Conservation (phyloP, 2,888 invertebrate genomes). For the Plusia festucae region DNA sequence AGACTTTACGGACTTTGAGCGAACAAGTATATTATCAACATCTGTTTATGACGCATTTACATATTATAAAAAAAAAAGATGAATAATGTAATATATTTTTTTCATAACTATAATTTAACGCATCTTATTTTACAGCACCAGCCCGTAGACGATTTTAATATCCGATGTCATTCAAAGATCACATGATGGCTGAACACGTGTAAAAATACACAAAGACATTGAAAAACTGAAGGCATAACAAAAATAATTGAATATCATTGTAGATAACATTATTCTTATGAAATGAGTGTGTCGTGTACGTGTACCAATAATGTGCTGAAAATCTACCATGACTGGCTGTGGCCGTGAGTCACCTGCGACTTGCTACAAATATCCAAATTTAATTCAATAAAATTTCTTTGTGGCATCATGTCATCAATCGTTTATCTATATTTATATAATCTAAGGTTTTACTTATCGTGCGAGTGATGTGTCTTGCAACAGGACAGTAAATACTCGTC, state of each 20-base stretch:
- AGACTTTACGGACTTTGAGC: conserved; percentile 42
- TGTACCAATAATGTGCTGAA: conserved; percentile 1
- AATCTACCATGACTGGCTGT: background rate
- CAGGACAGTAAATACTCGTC: conserved; percentile 13
- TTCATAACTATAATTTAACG: too few species aligned
- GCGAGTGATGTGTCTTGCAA: conserved; percentile 17
- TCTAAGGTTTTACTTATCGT: background rate
- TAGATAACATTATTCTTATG: conserved; percentile 4
- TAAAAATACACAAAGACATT: conserved; percentile 3
- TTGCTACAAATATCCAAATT: background rate
- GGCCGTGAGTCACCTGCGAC: background rate
- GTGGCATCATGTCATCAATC: background rate
- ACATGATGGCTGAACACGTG: background rate
- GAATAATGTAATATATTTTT: background rate
- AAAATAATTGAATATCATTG: conserved; percentile 4
- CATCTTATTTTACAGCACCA: background rate
- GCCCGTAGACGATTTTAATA: background rate
- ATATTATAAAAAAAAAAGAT: background rate
- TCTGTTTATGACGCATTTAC: conserved; percentile 24
- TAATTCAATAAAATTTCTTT: background rate
- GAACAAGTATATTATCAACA: conserved; percentile 28
- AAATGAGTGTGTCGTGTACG: background rate
- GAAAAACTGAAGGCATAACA: background rate
- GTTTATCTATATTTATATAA: background rate
- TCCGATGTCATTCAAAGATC: background rate